A percentile compares a stretch with the other conserved stretches of the same genome.
phyloP scores from a whole-genome alignment of 2,113 vertebrate species.

The Calonectris borealis region DNA sequence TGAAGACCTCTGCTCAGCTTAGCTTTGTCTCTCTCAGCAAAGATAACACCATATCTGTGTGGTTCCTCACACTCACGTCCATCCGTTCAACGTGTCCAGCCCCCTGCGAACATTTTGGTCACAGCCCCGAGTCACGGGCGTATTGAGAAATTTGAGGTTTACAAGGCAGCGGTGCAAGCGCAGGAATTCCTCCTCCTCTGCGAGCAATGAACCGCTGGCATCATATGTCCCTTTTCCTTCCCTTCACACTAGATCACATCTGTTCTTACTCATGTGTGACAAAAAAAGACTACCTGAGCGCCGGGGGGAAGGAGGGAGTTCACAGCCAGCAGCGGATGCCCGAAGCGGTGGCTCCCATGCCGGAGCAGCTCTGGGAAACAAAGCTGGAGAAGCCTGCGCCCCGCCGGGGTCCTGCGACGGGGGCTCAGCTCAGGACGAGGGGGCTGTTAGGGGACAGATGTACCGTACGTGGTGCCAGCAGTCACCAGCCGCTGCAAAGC shows the following conservation, averaged over 20 bases:
- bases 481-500: background rate
- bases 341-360: accelerated
- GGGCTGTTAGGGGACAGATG: background rate
- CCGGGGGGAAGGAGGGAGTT: background rate
- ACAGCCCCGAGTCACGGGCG: accelerated
- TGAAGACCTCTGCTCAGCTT: background rate
- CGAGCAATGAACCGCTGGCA: background rate
- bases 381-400: background rate
- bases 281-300: background rate
- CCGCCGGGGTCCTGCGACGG: accelerated
- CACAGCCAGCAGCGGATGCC: background rate
- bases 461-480: accelerated
- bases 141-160: background rate
- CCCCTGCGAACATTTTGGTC: background rate
- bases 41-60: background rate
- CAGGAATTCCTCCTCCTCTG: background rate
- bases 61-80: background rate
- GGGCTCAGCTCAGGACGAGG: background rate
- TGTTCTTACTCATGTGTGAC: conserved; percentile 11
- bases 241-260: conserved; percentile 23
- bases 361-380: background rate
- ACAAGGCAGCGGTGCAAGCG: background rate
- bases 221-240: background rate
- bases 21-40: background rate
- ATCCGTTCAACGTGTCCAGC: background rate